Base-by-base conservation (phyloP, 2,113 vertebrate species). In the Nycticorax nycticorax region DNA sequence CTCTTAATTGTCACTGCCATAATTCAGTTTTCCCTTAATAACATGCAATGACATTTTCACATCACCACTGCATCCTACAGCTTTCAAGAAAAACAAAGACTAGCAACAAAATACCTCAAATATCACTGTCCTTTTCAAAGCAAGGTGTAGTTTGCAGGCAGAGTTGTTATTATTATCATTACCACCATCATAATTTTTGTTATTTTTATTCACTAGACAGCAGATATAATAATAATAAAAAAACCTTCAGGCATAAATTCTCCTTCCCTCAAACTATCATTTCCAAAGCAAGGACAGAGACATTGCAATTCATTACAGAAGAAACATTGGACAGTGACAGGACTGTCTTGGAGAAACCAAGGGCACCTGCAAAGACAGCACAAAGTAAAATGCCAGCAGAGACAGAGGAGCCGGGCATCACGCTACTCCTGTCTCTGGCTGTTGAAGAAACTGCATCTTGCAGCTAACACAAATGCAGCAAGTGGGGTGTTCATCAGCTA, bases 11-110 rank as follows among this genome's bases (percentile, higher is more conserved):
- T 88, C 32, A 2, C 50, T 74, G 72, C 59, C 85, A 84, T 93
- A 93, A 94, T 83, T 96, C 90, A 92, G 71, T 77, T 96, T 93
- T 95, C 47, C 57, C 50, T 95, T 91, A 91, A 96, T 87, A 95
- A 88, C 62, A 85, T 43, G 32, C 75, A 85, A 53, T 95, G 94
- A 85, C 93, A 94, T 97, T 96, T 96, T 92, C 85, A 66, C 63
- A 93, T 90, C 82, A 92, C 35, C 1, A 4, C 26, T 59, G 32
- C 41, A 47, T 63, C 37, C 78, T 62, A 73, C 55, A 93, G 50
- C 28, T 94, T 94, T 89, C 53, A 89, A 73, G 41, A 86, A 76
- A 90, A 88, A 28, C n/a, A 74, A 22, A 62, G 7, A 45, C 21
- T 50, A 26, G 28, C 26, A 90, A 35, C 22, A 80, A 67, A 94